Evolutionary conservation across 2,888 invertebrate species (phyloP), one percentile per base, ranked within the genome.

Genomic region (Alloplasta piceator): DNA sequence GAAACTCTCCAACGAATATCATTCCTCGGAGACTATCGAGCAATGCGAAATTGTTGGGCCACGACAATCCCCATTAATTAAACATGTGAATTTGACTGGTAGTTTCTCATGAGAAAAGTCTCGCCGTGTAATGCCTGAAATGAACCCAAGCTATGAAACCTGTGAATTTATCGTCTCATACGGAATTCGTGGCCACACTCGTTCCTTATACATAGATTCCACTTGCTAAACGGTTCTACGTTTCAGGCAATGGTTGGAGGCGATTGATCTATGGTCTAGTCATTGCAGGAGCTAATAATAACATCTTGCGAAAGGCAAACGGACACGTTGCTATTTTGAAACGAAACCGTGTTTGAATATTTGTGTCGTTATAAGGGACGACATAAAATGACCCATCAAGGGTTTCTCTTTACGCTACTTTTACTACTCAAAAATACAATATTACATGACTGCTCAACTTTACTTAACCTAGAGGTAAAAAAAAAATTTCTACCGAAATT

Each of bases 81-180:
- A 26, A 14, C 6, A 6, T 12, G n/a, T n/a, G 60, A 67, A 75
- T 52, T 66, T 36, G 36, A 36, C 36, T 16, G 67, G 52, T 46
- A 60, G 75, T 67, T 68, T 61, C 43, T 67, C 60, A 61, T 26
- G 56, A 38, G 60, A 39, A 60, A 60, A 60, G 12, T 39, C 26
- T 4, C n/a, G 9, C n/a, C n/a, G n/a, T 12, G 38, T 39, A 12
- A 38, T 10, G 60, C 39, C 6, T 56, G n/a, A 5, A 52, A n/a
- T n/a, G 52, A 14, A 52, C 12, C 52, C 6, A 41, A 46, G 5
- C 39, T 60, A 9, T 63, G 75, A 76, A 52, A 38, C 75, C 39
- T 72, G 66, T 60, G 61, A 76, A 80, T 76, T 61, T 61, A 80
- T 71, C 38, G 75, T 76, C 46, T 10, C 26, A 58, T 52, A 41